Evolutionary conservation across 2,888 invertebrate genomes (phyloP).

Genomic region (Torymus tubicola): DNA sequence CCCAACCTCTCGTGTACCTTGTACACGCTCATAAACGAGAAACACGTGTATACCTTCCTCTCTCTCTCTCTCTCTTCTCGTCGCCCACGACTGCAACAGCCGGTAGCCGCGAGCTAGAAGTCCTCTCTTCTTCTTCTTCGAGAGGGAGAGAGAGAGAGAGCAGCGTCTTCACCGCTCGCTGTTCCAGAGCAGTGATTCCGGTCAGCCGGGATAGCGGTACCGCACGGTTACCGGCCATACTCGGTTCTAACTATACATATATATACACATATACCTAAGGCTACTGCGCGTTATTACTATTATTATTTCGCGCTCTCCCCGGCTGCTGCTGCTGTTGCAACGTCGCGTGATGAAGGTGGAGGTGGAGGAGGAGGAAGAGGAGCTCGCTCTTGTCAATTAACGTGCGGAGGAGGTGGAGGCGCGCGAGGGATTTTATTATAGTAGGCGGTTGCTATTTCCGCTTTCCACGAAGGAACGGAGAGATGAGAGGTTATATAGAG

Average conservation of each 20-base stretch:
- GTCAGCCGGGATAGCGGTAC: conserved; percentile 75
- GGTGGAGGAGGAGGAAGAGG: not conserved
- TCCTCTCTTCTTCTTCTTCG: not conserved
- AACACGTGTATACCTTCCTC: conserved; percentile 28
- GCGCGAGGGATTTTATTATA: too few relatives aligned
- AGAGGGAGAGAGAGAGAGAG: too few relatives aligned
- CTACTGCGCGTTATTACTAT: conserved; percentile 8
- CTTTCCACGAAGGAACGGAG: too few relatives aligned
- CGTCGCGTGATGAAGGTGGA: too few relatives aligned
- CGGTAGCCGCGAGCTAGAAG: conserved; percentile 1
- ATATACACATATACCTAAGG: not conserved
- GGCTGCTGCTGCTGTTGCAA: not conserved
- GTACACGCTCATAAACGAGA: conserved; percentile 6
- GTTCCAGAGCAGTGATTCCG: conserved; percentile 75
- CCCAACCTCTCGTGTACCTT: too few relatives aligned
- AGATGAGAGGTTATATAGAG: too few relatives aligned
- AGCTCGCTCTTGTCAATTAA: too few relatives aligned
- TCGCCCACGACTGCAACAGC: not conserved
- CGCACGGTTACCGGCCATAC: conserved; percentile 37
- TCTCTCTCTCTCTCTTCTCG: not conserved
- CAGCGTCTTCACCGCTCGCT: conserved; percentile 44
- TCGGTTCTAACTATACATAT: not conserved
- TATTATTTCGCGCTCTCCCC: conserved; percentile 10
- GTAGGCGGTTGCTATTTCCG: too few relatives aligned
- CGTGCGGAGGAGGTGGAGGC: too few relatives aligned